Base-by-base conservation (phyloP, 2,113 vertebrate genomes). In the Calyptomena viridis region DNA sequence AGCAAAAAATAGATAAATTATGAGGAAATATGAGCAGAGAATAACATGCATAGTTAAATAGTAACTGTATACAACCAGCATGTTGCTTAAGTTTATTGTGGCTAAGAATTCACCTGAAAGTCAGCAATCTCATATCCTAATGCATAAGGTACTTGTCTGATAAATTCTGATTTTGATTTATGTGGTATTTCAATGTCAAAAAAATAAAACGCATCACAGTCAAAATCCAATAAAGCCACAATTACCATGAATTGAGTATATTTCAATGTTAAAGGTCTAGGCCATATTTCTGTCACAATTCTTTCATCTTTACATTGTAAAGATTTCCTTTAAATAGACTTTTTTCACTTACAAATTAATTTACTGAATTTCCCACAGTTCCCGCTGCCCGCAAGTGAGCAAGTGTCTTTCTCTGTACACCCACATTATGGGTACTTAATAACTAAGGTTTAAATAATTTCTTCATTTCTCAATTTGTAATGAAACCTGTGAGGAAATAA, bases 31-130 rank as follows among this genome's bases (percentile, higher is more conserved):
- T 14, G 4, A 53, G 9, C 3, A 3, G 17, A 62, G 2, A 44
- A 62, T 59, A 0, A n/a, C 37, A 64, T 60, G 5, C 25, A 52
- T n/a, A 14, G 4, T 24, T 89, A 42, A 69, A 55, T 5, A 50
- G 1, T 11, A 80, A 12, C 31, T 1, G 2, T n/a, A 53, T 23
- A 71, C 64, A 52, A 53, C 1, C 5, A n/a, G 1, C 7, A 28
- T 40, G 17, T 27, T 50, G 1, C 5, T 71, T 72, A 47, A 46
- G 2, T 35, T 22, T 22, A 35, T 18, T 69, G 4, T 27, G 30
- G 11, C n/a, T 52, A 46, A 63, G 28, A 89, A 59, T 35, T 64
- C 35, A 76, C 19, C 27, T 52, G 21, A 35, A 66, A 47, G 6
- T 55, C 47, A 77, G n/a, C 3, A 68, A 15, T 24, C 6, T 35